Evolutionary conservation across 2,888 invertebrate genomes (phyloP), one percentile per base, ranked within the genome.

Genomic region (Cheilosia urbana): DNA sequence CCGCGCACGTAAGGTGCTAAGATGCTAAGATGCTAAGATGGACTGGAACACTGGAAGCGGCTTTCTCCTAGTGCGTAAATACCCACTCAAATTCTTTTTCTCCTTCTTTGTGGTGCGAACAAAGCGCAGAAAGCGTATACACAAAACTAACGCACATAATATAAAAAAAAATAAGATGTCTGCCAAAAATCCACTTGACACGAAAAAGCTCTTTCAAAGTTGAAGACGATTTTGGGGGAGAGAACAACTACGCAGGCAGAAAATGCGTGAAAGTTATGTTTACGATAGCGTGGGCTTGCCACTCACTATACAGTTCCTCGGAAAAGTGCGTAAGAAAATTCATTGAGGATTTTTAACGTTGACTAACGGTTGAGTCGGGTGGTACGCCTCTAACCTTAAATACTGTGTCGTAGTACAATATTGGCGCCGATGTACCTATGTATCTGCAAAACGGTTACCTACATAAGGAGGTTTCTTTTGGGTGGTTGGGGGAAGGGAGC

Each of bases 281-380:
- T 79, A 69, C 77, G 57, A 51, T 68, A 24, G 34, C 49, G 53
- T 72, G 15, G 4, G 15, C 63, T 49, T 42, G 24, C 4, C 11
- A 21, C 11, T 21, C 19, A n/a, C 51, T 47, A 34, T 7, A 27
- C 4, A n/a, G 17, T 60, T 15, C 30, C 37, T 30, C 37, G 7
- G 34, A 3, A 24, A 19, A 40, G 34, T 13, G 76, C 17, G 69
- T 40, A 47, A 34, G 63, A 65, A 66, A 66, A 34, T 85, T 85
- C 85, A 85, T 85, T 85, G 71, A 85, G 72, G 72, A 81, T 17
- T 85, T 77, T 81, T 81, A 73, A 81, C 81, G 81, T 72, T 77
- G 81, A 85, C 85, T 77, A 72, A 77, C 66, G 85, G 76, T 85
- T 85, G 80, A 80, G 80, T 85, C 62, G 80, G 80, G 76, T 85